Base-by-base conservation (phyloP, 2,113 vertebrate species). In the Suncus etruscus region DNA sequence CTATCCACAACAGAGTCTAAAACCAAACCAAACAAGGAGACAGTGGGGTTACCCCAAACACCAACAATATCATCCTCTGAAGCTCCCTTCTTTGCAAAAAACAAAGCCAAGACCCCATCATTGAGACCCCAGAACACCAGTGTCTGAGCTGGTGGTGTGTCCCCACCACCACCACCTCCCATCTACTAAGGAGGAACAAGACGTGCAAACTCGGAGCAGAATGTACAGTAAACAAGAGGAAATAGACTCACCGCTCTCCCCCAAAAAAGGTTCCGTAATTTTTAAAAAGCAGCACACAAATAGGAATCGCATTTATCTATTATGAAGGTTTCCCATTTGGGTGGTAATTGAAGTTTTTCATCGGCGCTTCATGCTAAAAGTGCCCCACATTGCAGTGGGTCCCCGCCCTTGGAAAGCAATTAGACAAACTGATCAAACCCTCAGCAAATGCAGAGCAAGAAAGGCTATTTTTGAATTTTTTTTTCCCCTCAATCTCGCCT, bases 361-460 rank as follows among this genome's bases (percentile, higher is more conserved):
- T 58, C 12, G 73, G 76, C 27, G 9, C 78, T 86, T 75, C 87
- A 0, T 4, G 73, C 89, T 89, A 75, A 83, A 91, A 80, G 91
- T 75, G 20, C 91, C 70, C 47, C 22, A 14, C 80, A 61, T 18
- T n/a, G 84, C 47, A 50, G 8, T 45, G 63, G 18, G 11, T 70
- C 76, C 24, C 89, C 74, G 2, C 86, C 92, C 86, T 48, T 68
- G 20, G 16, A 92, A 93, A 10, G 89, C 93, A 95, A 95, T 96
- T 93, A 96, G 94, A 89, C 75, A 84, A 83, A 91, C 94, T 95
- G 95, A 96, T 94, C 95, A 95, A 92, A 87, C 58, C 31, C 68
- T 51, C 89, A 2, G 82, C 58, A 2, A 86, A 74, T 3, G 82
- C 82, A 8, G 29, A 11, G 50, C 87, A 86, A 91, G 87, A 91